These are phyloP conservation scores for Myiagra hebetior DNA, from an alignment of 2,113 vertebrate species.

Conservation along the genomic window DNA sequence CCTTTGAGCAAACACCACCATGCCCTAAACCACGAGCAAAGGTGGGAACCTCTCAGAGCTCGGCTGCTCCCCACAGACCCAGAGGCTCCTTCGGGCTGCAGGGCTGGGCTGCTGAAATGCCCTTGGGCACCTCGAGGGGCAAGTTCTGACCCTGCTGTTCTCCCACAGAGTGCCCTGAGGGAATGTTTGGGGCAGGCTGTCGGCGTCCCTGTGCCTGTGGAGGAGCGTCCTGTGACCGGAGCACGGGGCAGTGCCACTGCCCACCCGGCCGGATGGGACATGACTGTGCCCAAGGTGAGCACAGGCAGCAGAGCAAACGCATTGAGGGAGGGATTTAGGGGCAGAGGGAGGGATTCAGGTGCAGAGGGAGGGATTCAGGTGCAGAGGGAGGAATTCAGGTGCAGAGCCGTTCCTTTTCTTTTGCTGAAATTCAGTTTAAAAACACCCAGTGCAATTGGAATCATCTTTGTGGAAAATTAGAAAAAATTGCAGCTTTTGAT, in stretches of 20 bases:
- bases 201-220: slow-evolving; percentile 77
- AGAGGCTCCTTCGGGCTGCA: not conserved
- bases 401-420: not conserved
- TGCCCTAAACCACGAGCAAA: rapidly evolving
- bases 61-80: not conserved
- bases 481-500: not conserved
- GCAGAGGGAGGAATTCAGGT: not conserved
- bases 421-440: not conserved
- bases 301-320: rapidly evolving
- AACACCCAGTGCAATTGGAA: not conserved
- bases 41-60: not conserved
- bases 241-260: slow-evolving; percentile 82
- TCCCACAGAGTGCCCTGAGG: slow-evolving; percentile 77
- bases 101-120: rapidly evolving
- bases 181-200: slow-evolving; percentile 82
- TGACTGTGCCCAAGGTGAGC: slow-evolving; percentile 84
- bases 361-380: not conserved
- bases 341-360: too few relatives aligned
- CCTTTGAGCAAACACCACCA: not conserved
- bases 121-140: rapidly evolving
- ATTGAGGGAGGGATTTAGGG: not conserved
- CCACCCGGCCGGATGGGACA: slow-evolving; percentile 75
- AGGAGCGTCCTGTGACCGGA: slow-evolving; percentile 76
- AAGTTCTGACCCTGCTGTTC: not conserved
- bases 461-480: not conserved